These are phyloP conservation scores for Meliscaeva auricollis DNA, from an alignment of 2,888 invertebrate genomes.

Conservation along the genomic window DNA sequence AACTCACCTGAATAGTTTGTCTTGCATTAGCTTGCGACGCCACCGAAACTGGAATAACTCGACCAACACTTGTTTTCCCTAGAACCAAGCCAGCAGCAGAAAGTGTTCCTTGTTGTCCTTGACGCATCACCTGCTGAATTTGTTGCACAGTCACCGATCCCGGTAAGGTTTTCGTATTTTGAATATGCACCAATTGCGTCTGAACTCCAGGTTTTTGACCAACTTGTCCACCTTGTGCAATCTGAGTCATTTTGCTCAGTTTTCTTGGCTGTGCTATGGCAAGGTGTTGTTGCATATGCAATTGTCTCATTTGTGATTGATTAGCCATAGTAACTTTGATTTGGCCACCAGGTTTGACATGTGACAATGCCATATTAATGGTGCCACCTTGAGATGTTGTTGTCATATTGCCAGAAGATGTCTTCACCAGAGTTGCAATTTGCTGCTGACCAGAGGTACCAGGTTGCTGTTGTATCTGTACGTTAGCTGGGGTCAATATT, in stretches of 20 bases:
- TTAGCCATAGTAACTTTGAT: slow-evolving; percentile 86
- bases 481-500: slow-evolving; percentile 86
- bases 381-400: slow-evolving; percentile 79
- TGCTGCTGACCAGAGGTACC: slow-evolving; percentile 81
- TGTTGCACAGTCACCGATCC: slow-evolving; percentile 90
- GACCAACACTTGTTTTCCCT: slow-evolving; percentile 86
- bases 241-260: slow-evolving; percentile 87
- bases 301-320: slow-evolving; percentile 88
- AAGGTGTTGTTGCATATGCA: slow-evolving; percentile 87
- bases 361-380: slow-evolving; percentile 83
- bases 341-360: slow-evolving; percentile 83
- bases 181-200: slow-evolving; percentile 89
- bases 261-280: slow-evolving; percentile 86
- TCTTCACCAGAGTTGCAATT: slow-evolving; percentile 83
- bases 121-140: slow-evolving; percentile 90
- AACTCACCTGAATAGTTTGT: slow-evolving; percentile 85
- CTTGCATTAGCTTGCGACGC: slow-evolving; percentile 85
- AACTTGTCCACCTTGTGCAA: slow-evolving; percentile 78
- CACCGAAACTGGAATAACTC: slow-evolving; percentile 89
- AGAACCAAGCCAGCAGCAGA: slow-evolving; percentile 85
- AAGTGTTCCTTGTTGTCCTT: slow-evolving; percentile 84
- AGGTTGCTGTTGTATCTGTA: slow-evolving; percentile 82
- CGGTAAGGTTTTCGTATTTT: slow-evolving; percentile 86
- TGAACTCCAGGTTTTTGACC: slow-evolving; percentile 85
- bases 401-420: slow-evolving; percentile 81